Percentiles rank a stretch among this genome's conserved stretches.
These are phyloP conservation scores for Oscheius myriophilus DNA, from an alignment of 2,888 invertebrate genomes.

Conservation along the genomic window DNA sequence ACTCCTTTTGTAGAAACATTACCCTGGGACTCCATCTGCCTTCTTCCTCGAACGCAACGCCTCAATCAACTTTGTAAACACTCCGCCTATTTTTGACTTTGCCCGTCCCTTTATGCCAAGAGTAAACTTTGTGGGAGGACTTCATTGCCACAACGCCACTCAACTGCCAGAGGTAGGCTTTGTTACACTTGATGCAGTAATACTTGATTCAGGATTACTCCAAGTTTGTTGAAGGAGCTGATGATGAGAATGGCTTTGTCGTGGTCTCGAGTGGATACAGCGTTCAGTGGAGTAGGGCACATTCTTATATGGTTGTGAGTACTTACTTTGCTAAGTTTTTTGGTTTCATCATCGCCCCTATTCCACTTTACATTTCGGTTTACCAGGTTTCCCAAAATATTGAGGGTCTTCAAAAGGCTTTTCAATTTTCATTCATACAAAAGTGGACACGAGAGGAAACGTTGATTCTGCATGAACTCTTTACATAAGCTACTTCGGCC, in stretches of 20 bases:
- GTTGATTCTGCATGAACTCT: too few species aligned
- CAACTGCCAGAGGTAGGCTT: slow-evolving; percentile 49
- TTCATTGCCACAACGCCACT: slow-evolving; percentile 66
- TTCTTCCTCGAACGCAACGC: slow-evolving; percentile 70
- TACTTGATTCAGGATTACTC: slow-evolving; percentile 48
- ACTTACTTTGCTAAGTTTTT: too few species aligned
- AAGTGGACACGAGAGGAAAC: too few species aligned
- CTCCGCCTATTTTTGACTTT: slow-evolving; percentile 70
- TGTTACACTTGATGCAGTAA: not conserved
- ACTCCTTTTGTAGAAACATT: slow-evolving; percentile 34
- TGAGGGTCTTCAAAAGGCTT: too few species aligned
- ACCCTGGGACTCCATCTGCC: slow-evolving; percentile 48
- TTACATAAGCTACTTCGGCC: too few species aligned
- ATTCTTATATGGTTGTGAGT: slow-evolving; percentile 52
- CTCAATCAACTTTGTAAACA: slow-evolving; percentile 69
- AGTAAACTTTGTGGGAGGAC: slow-evolving; percentile 69
- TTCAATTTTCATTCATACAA: too few species aligned
- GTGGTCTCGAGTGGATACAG: slow-evolving; percentile 64
- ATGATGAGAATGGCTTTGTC: slow-evolving; percentile 61
- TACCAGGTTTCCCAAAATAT: too few species aligned
- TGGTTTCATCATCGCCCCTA: too few species aligned
- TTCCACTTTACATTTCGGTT: too few species aligned
- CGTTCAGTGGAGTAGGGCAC: slow-evolving; percentile 64
- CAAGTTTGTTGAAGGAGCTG: slow-evolving; percentile 51
- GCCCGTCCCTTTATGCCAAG: slow-evolving; percentile 70